Conservation (phyloP, 2,113 vertebrate genomes). For the Pogona vitticeps region DNA sequence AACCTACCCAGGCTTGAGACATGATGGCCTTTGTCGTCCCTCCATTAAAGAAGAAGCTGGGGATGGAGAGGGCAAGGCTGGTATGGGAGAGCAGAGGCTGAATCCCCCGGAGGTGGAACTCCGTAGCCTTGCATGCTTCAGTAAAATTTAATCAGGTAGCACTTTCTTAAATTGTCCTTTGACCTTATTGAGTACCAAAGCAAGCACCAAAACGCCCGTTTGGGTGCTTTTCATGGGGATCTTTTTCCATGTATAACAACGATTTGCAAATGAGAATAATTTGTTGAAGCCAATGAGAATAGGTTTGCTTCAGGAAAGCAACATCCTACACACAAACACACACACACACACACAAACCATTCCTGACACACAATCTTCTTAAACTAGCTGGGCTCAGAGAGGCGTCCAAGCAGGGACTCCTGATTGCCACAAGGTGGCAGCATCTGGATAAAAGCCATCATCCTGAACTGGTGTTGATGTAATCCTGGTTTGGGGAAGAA, state of each 20-base stretch:
- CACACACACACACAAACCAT: neutral
- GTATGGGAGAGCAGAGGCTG: too few relatives aligned
- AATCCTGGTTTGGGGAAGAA: neutral
- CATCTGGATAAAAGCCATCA: constrained; percentile 55
- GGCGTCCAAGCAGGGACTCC: constrained; percentile 26
- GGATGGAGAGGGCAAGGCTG: neutral
- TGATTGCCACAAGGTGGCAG: constrained; percentile 68
- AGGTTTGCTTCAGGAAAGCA: neutral
- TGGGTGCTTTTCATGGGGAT: neutral
- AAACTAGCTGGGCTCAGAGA: neutral
- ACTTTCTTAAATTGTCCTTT: neutral
- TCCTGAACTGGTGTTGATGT: too few relatives aligned
- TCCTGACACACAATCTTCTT: neutral
- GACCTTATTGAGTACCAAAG: neutral
- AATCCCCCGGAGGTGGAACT: neutral
- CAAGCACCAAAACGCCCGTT: neutral
- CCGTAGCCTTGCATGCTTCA: too few relatives aligned
- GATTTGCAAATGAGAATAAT: too few relatives aligned
- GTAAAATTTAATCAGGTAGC: too few relatives aligned
- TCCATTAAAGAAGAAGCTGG: neutral
- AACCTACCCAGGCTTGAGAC: neutral
- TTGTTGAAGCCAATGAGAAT: too few relatives aligned
- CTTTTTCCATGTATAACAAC: neutral
- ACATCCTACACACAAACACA: neutral
- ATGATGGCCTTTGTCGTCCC: too few relatives aligned